A percentile compares a stretch with the other conserved stretches of the same genome.
Evolutionary conservation across 1,140 invertebrate species (phyloP).

Genomic region (Aporrectodea caliginosa): DNA sequence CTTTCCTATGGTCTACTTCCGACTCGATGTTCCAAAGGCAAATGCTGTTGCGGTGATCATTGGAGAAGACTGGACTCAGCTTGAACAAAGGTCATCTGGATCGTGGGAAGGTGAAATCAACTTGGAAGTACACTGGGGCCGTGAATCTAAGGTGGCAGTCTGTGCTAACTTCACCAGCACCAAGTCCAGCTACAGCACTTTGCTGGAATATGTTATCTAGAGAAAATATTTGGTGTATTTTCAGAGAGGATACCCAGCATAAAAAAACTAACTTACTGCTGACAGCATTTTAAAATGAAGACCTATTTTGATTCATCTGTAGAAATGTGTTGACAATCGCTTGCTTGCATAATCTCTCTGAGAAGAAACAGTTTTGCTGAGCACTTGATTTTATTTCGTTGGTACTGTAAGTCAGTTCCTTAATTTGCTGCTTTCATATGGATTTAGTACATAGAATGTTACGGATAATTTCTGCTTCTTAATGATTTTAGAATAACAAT

Average conservation of each 20-base stretch:
- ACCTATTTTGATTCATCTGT: too few species aligned
- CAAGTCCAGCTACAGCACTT: slow-evolving; percentile 49
- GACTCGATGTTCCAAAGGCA: slow-evolving; percentile 47
- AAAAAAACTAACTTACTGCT: too few species aligned
- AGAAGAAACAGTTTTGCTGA: too few species aligned
- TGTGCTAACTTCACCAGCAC: slow-evolving; percentile 52
- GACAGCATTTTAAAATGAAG: too few species aligned
- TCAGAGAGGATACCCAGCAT: background rate
- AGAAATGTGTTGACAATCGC: too few species aligned
- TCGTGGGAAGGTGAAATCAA: slow-evolving; percentile 46
- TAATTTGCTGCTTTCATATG: too few species aligned
- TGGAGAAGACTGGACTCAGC: slow-evolving; percentile 51
- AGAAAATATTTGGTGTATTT: slow-evolving; percentile 5
- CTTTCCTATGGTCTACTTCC: slow-evolving; percentile 40
- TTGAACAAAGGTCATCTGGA: slow-evolving; percentile 39
- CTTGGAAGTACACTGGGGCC: slow-evolving; percentile 38
- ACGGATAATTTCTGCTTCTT: too few species aligned
- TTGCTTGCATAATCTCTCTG: too few species aligned
- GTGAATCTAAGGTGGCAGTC: slow-evolving; percentile 44
- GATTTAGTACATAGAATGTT: too few species aligned
- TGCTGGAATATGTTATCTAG: slow-evolving; percentile 50
- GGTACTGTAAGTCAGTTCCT: too few species aligned
- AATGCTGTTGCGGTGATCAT: slow-evolving; percentile 49
- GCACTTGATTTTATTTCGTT: too few species aligned
- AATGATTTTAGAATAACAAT: too few species aligned